A percentile compares a stretch with the other conserved stretches of the same genome.
These are phyloP conservation scores for Stictonetta naevosa DNA, from an alignment of 2,113 vertebrate species.

Conservation along the genomic window DNA sequence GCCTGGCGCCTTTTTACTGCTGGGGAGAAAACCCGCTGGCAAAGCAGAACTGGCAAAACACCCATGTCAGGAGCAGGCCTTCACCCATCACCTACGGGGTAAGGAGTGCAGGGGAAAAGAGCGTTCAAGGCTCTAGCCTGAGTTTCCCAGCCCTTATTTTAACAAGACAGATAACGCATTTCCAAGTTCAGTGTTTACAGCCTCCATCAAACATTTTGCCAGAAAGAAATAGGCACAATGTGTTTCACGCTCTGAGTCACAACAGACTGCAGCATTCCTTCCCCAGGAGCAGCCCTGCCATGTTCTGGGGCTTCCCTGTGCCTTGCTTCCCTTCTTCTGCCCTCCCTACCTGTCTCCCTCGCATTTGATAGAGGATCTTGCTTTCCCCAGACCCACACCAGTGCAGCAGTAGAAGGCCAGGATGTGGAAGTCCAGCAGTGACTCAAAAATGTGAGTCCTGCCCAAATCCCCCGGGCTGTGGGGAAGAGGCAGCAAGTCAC, in stretches of 20 bases:
- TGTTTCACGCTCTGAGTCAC: rapidly evolving
- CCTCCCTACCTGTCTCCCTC: not conserved
- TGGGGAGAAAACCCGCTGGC: not conserved
- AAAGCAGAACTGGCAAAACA: not conserved
- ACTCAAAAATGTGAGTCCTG: not conserved
- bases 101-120: not conserved
- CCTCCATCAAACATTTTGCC: not conserved
- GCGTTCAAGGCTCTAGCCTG: not conserved
- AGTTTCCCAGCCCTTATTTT: not conserved
- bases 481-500: not conserved
- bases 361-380: not conserved
- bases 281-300: not conserved
- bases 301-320: not conserved
- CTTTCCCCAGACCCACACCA: not conserved
- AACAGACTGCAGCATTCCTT: not conserved
- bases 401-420: not conserved
- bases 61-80: not conserved
- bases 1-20: not conserved
- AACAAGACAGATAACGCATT: not conserved
- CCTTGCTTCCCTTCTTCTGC: not conserved
- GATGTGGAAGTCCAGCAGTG: not conserved
- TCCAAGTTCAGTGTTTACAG: not conserved
- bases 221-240: not conserved
- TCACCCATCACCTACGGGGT: not conserved
- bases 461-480: not conserved